These are phyloP conservation scores for Andrena trimmerana DNA, from an alignment of 2,888 invertebrate genomes.

Conservation along the genomic window DNA sequence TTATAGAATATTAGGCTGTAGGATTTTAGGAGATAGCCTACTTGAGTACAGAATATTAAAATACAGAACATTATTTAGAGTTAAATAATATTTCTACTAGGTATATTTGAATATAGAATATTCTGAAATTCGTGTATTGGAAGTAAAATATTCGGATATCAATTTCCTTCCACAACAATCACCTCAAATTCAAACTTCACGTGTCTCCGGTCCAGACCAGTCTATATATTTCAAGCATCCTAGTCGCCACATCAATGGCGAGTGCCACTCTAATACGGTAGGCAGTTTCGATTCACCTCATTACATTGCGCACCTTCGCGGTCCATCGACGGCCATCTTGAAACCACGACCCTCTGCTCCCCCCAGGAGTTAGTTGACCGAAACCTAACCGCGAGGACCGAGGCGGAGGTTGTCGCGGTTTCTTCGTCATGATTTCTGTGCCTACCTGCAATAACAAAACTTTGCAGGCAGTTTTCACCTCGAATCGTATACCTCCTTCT, in stretches of 20 bases:
- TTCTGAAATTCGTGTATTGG: too few species aligned
- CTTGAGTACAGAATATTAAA: too few species aligned
- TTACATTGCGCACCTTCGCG: constrained; percentile 58
- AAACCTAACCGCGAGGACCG: constrained; percentile 48
- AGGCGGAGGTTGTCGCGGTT: constrained; percentile 45
- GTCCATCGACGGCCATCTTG: constrained; percentile 57
- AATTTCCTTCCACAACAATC: too few species aligned
- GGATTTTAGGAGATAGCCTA: too few species aligned
- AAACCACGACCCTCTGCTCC: constrained; percentile 60
- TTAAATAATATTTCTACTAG: too few species aligned
- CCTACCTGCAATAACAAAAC: constrained; percentile 54
- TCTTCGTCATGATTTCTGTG: constrained; percentile 54
- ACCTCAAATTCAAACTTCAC: too few species aligned
- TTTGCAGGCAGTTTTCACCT: constrained; percentile 19
- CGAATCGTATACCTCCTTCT: constrained; percentile 12
- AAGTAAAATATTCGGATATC: too few species aligned
- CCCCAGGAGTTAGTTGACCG: constrained; percentile 35
- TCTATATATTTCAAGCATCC: neutral
- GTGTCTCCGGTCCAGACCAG: neutral
- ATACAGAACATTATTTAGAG: too few species aligned
- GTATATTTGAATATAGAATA: too few species aligned
- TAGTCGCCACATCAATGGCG: constrained; percentile 61
- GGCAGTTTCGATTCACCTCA: constrained; percentile 65
- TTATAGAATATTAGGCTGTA: too few species aligned
- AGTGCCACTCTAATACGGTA: constrained; percentile 67